phyloP scores from a whole-genome alignment of 2,888 invertebrate species.

The Sicus ferrugineus region DNA sequence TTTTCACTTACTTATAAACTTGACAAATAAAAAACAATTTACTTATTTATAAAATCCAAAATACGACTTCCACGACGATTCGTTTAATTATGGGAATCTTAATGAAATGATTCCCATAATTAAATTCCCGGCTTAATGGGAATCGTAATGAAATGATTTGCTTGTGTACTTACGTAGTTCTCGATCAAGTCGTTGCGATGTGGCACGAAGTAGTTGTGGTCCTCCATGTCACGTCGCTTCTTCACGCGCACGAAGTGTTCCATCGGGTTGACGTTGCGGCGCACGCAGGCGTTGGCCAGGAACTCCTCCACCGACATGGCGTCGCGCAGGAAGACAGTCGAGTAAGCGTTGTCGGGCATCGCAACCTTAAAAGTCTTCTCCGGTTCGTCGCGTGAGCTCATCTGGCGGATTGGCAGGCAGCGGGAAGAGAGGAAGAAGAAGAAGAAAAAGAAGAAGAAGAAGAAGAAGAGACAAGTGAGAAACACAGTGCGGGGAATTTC shows the following conservation, averaged over 20 bases:
- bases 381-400: slow-evolving; percentile 84
- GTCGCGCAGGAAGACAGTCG: slow-evolving; percentile 86
- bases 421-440: too few relatives aligned
- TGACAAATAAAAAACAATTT: too few relatives aligned
- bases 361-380: slow-evolving; percentile 90
- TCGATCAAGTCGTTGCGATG: slow-evolving; percentile 94
- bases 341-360: slow-evolving; percentile 83
- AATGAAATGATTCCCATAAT: too few relatives aligned
- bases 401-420: slow-evolving; percentile 69
- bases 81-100: too few relatives aligned
- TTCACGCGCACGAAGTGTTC: slow-evolving; percentile 96
- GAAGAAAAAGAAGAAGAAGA: neutral
- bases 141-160: too few relatives aligned
- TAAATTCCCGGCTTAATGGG: too few relatives aligned
- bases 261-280: slow-evolving; percentile 90
- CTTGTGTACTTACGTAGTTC: slow-evolving; percentile 81
- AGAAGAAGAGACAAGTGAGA: too few relatives aligned
- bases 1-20: too few relatives aligned
- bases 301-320: slow-evolving; percentile 97
- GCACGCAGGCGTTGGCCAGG: slow-evolving; percentile 88
- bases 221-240: slow-evolving; percentile 93
- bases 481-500: too few relatives aligned
- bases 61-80: too few relatives aligned
- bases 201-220: slow-evolving; percentile 95
- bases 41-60: too few relatives aligned